Conservation (phyloP, 30 jellyfish, hydroid and myxozoan species). For the Hydractinia echinata region DNA sequence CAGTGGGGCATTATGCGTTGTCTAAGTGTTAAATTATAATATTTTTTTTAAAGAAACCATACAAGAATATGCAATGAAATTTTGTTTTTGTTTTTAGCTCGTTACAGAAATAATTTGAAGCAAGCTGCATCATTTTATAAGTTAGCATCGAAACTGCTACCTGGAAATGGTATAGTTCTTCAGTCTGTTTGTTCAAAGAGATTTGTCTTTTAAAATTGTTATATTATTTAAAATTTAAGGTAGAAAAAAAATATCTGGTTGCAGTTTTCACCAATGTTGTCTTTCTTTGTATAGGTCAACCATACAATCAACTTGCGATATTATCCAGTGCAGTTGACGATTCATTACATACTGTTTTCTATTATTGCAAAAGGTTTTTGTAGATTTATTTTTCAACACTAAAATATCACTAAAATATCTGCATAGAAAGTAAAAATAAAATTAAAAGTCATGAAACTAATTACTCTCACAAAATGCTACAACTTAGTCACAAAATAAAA, state of each 20-base stretch:
- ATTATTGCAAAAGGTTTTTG: slow-evolving; percentile 79
- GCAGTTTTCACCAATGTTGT: neutral
- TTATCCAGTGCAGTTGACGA: slow-evolving; percentile 70
- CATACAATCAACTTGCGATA: slow-evolving; percentile 89
- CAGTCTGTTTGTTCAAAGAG: too few species aligned
- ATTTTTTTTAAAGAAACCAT: too few species aligned
- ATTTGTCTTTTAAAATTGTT: neutral
- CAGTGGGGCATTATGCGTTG: too few species aligned
- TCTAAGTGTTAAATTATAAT: too few species aligned
- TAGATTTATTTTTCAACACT: neutral
- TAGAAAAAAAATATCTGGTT: neutral
- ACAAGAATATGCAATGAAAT: neutral
- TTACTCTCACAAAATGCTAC: neutral
- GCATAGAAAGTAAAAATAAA: neutral
- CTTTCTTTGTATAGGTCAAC: slow-evolving; percentile 58
- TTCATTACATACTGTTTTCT: slow-evolving; percentile 66
- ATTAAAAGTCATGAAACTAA: too few species aligned
- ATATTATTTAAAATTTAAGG: neutral
- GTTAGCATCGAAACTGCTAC: slow-evolving; percentile 69
- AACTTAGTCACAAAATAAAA: neutral
- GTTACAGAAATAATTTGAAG: slow-evolving; percentile 61
- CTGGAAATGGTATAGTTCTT: slow-evolving; percentile 66
- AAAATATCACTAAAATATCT: too few species aligned
- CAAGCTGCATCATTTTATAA: slow-evolving; percentile 82
- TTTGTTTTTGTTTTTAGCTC: slow-evolving; percentile 52